Base-by-base conservation (phyloP, 2,113 vertebrate species). In the Notothenia rossii region DNA sequence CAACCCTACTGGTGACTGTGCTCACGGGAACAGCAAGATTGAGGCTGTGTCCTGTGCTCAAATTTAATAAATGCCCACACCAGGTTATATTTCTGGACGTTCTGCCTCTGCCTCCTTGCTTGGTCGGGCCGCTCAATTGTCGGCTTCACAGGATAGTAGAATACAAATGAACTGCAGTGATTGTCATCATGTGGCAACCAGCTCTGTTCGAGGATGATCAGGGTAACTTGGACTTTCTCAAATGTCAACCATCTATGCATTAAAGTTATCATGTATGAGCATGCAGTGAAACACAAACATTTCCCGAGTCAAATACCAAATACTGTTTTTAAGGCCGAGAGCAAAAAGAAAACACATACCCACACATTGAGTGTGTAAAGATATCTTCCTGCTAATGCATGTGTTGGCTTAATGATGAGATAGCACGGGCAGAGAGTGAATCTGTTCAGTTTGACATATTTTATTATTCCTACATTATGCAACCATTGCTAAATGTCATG, bases 401-500 rank as follows among this genome's bases (percentile, higher is more conserved):
- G 70, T 20, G 1, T 69, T 69, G 74, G 25, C 60, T 77, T 78
- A 77, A 70, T 82, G 79, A 86, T 84, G 75, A 88, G 77, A 84
- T 77, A 66, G 81, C 79, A 85, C 55, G 77, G 64, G 65, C 77
- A 88, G 59, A 61, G 54, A 77, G 81, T 12, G 63, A 83, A 78
- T 82, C 69, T 4, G 72, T 87, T 91, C 76, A 68, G 78, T 84
- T 75, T 90, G 86, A 88, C 87, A 58, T 91, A 75, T 91, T 91
- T 87, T 91, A 91, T 90, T 90, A 91, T 88, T 90, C 65, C 63
- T 55, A 81, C 86, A 86, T 92, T 89, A 90, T 87, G 73, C 71
- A 77, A 82, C 74, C 85, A 76, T 85, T 86, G 78, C 87, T 91
- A 91, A 94, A 93, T 94, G 91, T 93, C 90, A 92, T 75, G 75